Percentiles rank a stretch among this genome's conserved stretches.
phyloP scores from a whole-genome alignment of 2,888 invertebrate genomes.

The Drosophila pseudotakahashii region DNA sequence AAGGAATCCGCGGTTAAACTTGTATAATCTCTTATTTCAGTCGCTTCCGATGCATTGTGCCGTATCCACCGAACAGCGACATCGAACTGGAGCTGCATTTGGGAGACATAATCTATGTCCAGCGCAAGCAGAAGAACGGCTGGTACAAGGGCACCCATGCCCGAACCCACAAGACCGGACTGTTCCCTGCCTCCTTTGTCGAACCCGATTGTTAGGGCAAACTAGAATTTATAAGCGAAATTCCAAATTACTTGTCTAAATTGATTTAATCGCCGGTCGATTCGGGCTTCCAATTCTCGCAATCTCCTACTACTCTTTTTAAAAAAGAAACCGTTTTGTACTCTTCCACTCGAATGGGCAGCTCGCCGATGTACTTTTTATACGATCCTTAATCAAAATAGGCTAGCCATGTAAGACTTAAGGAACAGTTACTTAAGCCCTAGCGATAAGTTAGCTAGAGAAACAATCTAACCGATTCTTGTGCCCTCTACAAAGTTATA shows the following conservation, averaged over 20 bases:
- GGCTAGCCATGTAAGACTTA: conserved; percentile 28
- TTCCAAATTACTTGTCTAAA: conserved; percentile 33
- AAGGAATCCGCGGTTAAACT: not conserved
- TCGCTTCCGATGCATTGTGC: conserved; percentile 95
- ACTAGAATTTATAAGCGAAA: conserved; percentile 40
- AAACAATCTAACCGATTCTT: conserved; percentile 20
- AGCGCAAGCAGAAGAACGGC: conserved; percentile 96
- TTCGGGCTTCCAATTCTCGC: conserved; percentile 59
- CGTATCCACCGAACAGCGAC: conserved; percentile 97
- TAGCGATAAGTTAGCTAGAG: conserved; percentile 36
- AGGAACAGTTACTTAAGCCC: conserved; percentile 51
- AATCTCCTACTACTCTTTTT: conserved; percentile 53
- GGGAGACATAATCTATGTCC: conserved; percentile 95
- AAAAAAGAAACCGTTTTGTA: conserved; percentile 50
- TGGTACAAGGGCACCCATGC: conserved; percentile 97
- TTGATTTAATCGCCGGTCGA: conserved; percentile 64
- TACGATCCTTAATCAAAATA: conserved; percentile 65
- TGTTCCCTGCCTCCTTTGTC: conserved; percentile 97
- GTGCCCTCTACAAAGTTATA: conserved; percentile 30
- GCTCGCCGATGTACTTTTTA: conserved; percentile 56
- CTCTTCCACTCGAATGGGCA: conserved; percentile 52
- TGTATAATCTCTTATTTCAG: conserved; percentile 51
- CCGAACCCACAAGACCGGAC: conserved; percentile 95
- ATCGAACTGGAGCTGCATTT: conserved; percentile 95
- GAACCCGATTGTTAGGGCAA: conserved; percentile 86